Conservation (phyloP, 1,140 invertebrate genomes). For the Bombyx mori region DNA sequence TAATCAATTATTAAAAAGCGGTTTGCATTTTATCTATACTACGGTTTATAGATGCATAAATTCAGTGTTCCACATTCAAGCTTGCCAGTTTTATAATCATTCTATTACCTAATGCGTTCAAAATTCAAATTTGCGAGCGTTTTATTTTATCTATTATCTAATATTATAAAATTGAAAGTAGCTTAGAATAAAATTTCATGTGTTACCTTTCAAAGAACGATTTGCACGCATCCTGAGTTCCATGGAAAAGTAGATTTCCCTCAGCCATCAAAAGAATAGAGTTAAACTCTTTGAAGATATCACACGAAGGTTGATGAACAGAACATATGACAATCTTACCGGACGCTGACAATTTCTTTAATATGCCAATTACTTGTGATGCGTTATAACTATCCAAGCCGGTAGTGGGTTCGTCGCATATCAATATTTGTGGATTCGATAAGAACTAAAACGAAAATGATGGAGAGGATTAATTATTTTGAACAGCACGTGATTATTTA, state of each 20-base stretch:
- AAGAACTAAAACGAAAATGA: constrained; percentile 70
- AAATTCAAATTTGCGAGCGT: too few relatives aligned
- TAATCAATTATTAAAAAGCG: too few relatives aligned
- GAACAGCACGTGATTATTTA: too few relatives aligned
- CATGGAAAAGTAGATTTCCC: constrained; percentile 87
- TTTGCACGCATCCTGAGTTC: constrained; percentile 73
- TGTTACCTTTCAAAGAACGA: constrained; percentile 74
- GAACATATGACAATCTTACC: constrained; percentile 86
- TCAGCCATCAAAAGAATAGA: constrained; percentile 82
- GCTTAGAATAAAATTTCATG: too few relatives aligned
- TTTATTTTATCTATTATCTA: too few relatives aligned
- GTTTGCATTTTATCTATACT: too few relatives aligned
- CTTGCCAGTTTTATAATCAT: too few relatives aligned
- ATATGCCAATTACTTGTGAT: constrained; percentile 77
- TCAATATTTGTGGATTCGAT: constrained; percentile 81
- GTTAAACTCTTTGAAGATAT: constrained; percentile 85
- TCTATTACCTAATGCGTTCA: too few relatives aligned
- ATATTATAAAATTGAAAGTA: too few relatives aligned
- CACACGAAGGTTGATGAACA: constrained; percentile 90
- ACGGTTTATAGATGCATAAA: too few relatives aligned
- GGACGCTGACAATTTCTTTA: constrained; percentile 74
- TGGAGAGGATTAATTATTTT: too few relatives aligned
- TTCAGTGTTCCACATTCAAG: too few relatives aligned
- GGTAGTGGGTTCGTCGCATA: constrained; percentile 88
- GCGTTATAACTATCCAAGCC: constrained; percentile 88